Base-by-base conservation (phyloP, 2,113 vertebrate genomes). In the Podiceps cristatus region DNA sequence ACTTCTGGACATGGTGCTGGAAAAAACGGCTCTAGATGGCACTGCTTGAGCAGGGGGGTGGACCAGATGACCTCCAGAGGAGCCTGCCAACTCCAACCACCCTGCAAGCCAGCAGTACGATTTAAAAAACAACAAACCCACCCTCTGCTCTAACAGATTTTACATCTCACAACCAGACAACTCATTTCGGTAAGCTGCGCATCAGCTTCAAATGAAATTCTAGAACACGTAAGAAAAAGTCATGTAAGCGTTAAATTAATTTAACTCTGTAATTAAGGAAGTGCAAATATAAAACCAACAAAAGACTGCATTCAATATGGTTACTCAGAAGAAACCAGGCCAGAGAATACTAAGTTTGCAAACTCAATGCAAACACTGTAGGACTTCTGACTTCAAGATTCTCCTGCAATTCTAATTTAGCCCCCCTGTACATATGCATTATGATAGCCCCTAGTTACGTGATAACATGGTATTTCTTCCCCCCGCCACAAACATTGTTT, bases 181-280 rank as follows among this genome's bases (percentile, higher is more conserved):
- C 16, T 74, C 42, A 42, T 56, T 75, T 67, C 13, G 63, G 42
- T n/a, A 63, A 89, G 59, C 55, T 35, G 47, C 64, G 67, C 2
- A 0, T 31, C 44, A 22, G 47, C 45, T 91, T 94, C 88, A 78
- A 71, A 67, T 35, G 16, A 64, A 88, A 73, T 58, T 67, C 68
- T 23, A 55, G 42, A 81, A 77, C 28, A 63, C 0, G 0, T 18
- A 83, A 91, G 29, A 63, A 66, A 42, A 59, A 86, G 40, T 68
- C 71, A 64, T 7, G 1, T 14, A 60, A 84, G 23, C 31, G 24
- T 50, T 71, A 85, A 89, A 89, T 82, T 85, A 71, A 86, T 82
- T 89, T 62, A 81, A 82, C 44, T 67, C 27, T 60, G 29, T 64
- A 94, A 96, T 73, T 86, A 86, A 93, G 45, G 15, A 88, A 91